Base-by-base conservation (phyloP, 23 tunicate genomes). In the Botrylloides violaceus region DNA sequence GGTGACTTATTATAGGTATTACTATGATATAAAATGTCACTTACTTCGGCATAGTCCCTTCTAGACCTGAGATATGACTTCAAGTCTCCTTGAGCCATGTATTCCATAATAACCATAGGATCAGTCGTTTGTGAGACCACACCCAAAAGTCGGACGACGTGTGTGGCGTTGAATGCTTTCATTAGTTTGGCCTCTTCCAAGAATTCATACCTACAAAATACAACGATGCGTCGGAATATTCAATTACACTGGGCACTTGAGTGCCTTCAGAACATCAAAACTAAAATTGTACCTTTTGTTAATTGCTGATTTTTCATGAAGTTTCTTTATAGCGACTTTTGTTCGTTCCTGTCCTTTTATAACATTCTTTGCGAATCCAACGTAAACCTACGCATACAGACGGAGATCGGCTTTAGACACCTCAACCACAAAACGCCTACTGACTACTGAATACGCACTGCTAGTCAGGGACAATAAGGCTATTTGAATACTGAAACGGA, bases 51-150 rank as follows among this genome's bases (percentile, higher is more conserved):
- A 21, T 82, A 83, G 3, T 76, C 79, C 58, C 96, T 88, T 34
- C 70, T 77, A 29, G 68, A 66, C 15, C 77, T 55, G 34, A 72
- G 21, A 55, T 57, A 28, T 35, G 59, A 66, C 75, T 36, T 88
- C 72, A 88, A 56, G 58, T 88, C 96, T n/a, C 96, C 96, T 20
- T 73, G 50, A 5, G 36, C 64, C 96, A 88, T 88, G 66, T 68
- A 88, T 49, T 88, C 96, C 96, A 88, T 88, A 49, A 88, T 72
- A 58, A 88, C 86, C 88, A 88, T 77, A 32, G 96, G 96, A 22
- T 71, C 53, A 3, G n/a, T 48, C 37, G 83, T 77, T 34, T 31
- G 68, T 1, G 96, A 88, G 31, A 88, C 96, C 25, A 88, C 96
- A 2, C 96, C 96, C 1, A 88, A 71, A 19, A 88, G 62, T 2